Percentiles rank a stretch among this genome's conserved stretches.
These are phyloP conservation scores for Autographa gamma DNA, from an alignment of 2,888 invertebrate genomes.

Conservation along the genomic window DNA sequence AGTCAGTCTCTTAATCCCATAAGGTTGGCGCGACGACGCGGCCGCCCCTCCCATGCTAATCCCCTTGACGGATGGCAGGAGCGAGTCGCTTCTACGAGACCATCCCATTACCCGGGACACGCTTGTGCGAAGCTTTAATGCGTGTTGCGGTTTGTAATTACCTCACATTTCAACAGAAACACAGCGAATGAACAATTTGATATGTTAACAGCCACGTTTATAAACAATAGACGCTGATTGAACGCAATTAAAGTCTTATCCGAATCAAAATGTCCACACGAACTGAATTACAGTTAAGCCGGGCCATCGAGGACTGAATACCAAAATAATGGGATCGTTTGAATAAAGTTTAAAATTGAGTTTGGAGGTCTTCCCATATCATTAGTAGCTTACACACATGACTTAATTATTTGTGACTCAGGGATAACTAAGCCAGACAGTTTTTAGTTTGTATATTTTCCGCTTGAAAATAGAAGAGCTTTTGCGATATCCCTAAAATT, in stretches of 20 bases:
- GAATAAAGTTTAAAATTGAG: slow-evolving; percentile 26
- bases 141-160: slow-evolving; percentile 50
- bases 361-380: not conserved
- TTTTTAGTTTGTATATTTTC: slow-evolving; percentile 3
- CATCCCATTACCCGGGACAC: slow-evolving; percentile 56
- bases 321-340: slow-evolving; percentile 31
- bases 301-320: slow-evolving; percentile 23
- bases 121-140: slow-evolving; percentile 35
- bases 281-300: slow-evolving; percentile 30
- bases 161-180: slow-evolving; percentile 38
- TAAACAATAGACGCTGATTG: slow-evolving; percentile 42
- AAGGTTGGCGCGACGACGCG: slow-evolving; percentile 66
- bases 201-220: slow-evolving; percentile 25
- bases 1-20: slow-evolving; percentile 67
- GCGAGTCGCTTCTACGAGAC: slow-evolving; percentile 52
- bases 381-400: slow-evolving; percentile 3
- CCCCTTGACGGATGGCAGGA: slow-evolving; percentile 69
- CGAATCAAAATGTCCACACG: slow-evolving; percentile 31
- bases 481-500: not conserved
- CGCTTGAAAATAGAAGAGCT: not conserved
- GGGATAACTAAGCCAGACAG: not conserved
- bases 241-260: slow-evolving; percentile 41
- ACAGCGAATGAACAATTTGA: slow-evolving; percentile 36
- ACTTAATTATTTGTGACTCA: slow-evolving; percentile 5
- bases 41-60: slow-evolving; percentile 63